A percentile compares a stretch with the other conserved stretches of the same genome.
phyloP scores from a whole-genome alignment of 2,888 invertebrate genomes.

The Thumatha senex region DNA sequence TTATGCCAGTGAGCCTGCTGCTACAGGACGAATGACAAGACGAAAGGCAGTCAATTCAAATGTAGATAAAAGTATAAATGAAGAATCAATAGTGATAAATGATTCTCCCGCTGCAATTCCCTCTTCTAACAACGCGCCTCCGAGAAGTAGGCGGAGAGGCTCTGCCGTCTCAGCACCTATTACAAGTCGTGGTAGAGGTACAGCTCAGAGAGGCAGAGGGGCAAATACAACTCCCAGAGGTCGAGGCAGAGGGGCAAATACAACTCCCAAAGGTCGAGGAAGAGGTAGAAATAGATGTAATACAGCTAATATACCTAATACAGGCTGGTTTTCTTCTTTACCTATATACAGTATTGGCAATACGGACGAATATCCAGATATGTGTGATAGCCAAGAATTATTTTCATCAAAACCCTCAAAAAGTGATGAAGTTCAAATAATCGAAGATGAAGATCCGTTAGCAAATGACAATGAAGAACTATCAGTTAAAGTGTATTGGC shows the following conservation, averaged over 20 bases:
- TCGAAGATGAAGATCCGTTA: slow-evolving; percentile 37
- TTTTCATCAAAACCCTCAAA: slow-evolving; percentile 39
- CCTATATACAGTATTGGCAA: slow-evolving; percentile 63
- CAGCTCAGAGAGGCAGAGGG: slow-evolving; percentile 12
- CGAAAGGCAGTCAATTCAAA: slow-evolving; percentile 19
- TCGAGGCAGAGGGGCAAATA: neutral
- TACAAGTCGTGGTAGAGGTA: slow-evolving; percentile 1
- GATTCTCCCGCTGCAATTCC: neutral
- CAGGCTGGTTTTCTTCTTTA: slow-evolving; percentile 10
- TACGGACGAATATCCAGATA: slow-evolving; percentile 63
- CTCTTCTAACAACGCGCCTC: neutral
- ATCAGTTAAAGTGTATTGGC: slow-evolving; percentile 76
- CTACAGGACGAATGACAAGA: slow-evolving; percentile 1
- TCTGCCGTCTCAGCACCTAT: too few species aligned
- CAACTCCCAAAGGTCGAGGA: slow-evolving; percentile 11
- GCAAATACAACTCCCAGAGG: neutral
- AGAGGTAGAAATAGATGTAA: slow-evolving; percentile 11
- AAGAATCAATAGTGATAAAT: neutral
- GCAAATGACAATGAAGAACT: slow-evolving; percentile 67
- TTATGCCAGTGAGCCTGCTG: neutral
- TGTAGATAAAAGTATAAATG: neutral
- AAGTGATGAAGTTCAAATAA: slow-evolving; percentile 31
- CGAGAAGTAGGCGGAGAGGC: neutral
- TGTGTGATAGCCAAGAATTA: slow-evolving; percentile 48
- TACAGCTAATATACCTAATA: neutral